Evolutionary conservation across 1,140 invertebrate species (phyloP).

Genomic region (Fopius arisanus): DNA sequence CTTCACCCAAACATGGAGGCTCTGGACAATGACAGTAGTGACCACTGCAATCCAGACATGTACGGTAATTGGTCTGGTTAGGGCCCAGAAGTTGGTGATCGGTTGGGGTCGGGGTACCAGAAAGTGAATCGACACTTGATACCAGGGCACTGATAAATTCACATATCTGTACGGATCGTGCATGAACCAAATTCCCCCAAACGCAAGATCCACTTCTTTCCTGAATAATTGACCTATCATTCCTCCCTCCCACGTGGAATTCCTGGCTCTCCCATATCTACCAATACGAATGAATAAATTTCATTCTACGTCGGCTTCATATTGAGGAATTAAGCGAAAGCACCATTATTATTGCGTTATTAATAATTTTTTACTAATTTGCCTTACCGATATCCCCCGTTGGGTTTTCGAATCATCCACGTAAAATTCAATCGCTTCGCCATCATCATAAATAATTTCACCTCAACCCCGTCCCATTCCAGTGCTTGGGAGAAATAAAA

Average conservation of each 20-base stretch:
- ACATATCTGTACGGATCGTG: slow-evolving; percentile 35
- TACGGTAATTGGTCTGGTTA: slow-evolving; percentile 48
- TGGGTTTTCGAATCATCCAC: slow-evolving; percentile 44
- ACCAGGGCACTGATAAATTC: slow-evolving; percentile 48
- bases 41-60: slow-evolving; percentile 44
- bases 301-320: not conserved
- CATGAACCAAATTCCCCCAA: slow-evolving; percentile 48
- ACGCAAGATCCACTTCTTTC: slow-evolving; percentile 51
- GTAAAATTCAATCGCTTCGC: slow-evolving; percentile 51
- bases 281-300: not conserved
- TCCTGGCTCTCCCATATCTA: slow-evolving; percentile 48
- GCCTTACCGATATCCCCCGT: slow-evolving; percentile 36
- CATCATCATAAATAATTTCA: slow-evolving; percentile 43
- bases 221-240: slow-evolving; percentile 43
- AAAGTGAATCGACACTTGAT: slow-evolving; percentile 43
- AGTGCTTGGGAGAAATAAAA: slow-evolving; percentile 26
- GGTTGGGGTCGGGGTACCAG: slow-evolving; percentile 53
- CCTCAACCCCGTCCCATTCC: slow-evolving; percentile 46
- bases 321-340: too few relatives aligned
- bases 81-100: slow-evolving; percentile 50
- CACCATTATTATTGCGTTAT: too few relatives aligned
- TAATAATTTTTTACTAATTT: not conserved
- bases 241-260: slow-evolving; percentile 46
- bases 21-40: slow-evolving; percentile 35
- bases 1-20: slow-evolving; percentile 35